These are phyloP conservation scores for Podarcis lilfordi DNA, from an alignment of 2,797 vertebrate genomes.

Conservation along the genomic window DNA sequence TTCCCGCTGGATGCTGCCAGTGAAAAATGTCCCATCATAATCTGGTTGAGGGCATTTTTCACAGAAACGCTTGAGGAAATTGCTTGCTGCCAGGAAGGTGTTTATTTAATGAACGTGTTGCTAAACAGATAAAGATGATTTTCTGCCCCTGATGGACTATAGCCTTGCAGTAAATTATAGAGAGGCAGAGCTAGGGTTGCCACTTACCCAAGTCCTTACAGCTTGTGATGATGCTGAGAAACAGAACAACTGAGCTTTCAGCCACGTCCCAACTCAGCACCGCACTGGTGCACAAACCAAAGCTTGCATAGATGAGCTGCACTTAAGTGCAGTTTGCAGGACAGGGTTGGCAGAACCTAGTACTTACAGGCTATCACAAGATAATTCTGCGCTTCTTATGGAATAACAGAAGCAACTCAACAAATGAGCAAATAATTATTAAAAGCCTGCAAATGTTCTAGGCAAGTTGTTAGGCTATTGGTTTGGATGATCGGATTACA, in stretches of 20 bases:
- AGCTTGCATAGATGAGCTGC: background rate
- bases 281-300: background rate
- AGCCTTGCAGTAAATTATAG: slow-evolving; percentile 38
- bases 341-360: background rate
- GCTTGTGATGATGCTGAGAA: slow-evolving; percentile 2
- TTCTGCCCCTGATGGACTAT: slow-evolving; percentile 46
- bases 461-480: background rate
- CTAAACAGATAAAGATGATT: slow-evolving; percentile 50
- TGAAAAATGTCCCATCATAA: slow-evolving; percentile 47
- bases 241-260: background rate
- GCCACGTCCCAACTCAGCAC: background rate
- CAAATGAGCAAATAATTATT: background rate
- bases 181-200: slow-evolving; percentile 22
- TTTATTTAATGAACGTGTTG: slow-evolving; percentile 49
- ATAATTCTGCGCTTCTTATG: background rate
- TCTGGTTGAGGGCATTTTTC: slow-evolving; percentile 45
- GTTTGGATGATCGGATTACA: background rate
- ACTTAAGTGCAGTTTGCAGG: background rate
- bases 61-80: slow-evolving; percentile 40
- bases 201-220: slow-evolving; percentile 22
- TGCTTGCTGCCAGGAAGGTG: slow-evolving; percentile 43
- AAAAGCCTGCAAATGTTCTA: background rate
- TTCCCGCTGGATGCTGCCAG: slow-evolving; percentile 31
- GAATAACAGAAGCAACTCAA: background rate
- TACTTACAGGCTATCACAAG: background rate